Conservation (phyloP, 2,888 invertebrate genomes). For the Bugula neritina region DNA sequence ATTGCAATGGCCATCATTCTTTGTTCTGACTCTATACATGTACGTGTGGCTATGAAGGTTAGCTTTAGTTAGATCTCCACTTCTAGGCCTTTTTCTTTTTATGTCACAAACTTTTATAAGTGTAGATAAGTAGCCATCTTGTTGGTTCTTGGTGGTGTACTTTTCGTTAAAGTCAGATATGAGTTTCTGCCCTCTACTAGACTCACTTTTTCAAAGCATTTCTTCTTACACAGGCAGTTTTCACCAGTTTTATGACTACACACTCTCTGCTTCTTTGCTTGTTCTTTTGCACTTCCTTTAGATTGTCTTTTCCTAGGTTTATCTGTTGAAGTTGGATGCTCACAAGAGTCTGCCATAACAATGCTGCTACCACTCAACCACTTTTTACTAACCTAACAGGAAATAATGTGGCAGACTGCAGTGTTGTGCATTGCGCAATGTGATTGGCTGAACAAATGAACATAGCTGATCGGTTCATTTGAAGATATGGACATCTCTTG, state of each 20-base stretch:
- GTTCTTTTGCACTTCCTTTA: not conserved
- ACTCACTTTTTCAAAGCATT: not conserved
- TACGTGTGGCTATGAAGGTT: not conserved
- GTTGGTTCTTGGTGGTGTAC: not conserved
- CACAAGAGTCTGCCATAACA: not conserved
- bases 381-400: too few relatives aligned
- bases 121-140: not conserved
- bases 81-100: conserved; percentile 8
- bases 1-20: not conserved
- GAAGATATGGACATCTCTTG: not conserved
- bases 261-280: not conserved
- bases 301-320: not conserved
- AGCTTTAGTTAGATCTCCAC: not conserved
- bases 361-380: too few relatives aligned
- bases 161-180: not conserved
- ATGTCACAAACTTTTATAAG: not conserved
- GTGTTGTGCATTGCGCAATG: not conserved
- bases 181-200: too few relatives aligned
- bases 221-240: not conserved
- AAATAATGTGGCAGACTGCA: not conserved
- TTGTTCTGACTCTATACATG: not conserved
- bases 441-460: not conserved
- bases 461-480: not conserved
- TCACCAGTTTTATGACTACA: not conserved
- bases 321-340: not conserved